Evolutionary conservation across 2,113 vertebrate genomes (phyloP).

Genomic region (Colinus virginianus): DNA sequence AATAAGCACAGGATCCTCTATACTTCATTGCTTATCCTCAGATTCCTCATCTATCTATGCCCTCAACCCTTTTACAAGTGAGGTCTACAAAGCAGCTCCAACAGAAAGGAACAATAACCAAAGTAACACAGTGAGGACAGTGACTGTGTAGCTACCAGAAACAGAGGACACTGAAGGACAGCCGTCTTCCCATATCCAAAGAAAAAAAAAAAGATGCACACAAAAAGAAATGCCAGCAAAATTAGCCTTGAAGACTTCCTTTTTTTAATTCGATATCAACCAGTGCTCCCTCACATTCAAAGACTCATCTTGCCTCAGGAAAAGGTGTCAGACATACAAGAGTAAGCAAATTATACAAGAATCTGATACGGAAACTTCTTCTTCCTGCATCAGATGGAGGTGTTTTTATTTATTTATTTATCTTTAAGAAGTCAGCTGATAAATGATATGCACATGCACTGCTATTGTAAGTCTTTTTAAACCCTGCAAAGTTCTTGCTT

Average conservation of each 20-base stretch:
- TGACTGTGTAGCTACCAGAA: background rate
- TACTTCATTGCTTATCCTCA: background rate
- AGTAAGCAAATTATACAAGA: background rate
- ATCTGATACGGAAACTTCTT: background rate
- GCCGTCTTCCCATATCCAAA: background rate
- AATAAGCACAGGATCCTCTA: background rate
- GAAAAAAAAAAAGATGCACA: background rate
- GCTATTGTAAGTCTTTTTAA: background rate
- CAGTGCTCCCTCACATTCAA: background rate
- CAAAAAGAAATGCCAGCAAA: slow-evolving; percentile 11
- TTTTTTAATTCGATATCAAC: slow-evolving; percentile 13
- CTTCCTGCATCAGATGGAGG: background rate
- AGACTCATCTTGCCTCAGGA: background rate
- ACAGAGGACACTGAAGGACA: background rate
- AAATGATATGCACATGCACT: background rate
- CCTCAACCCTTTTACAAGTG: background rate
- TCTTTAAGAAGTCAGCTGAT: background rate
- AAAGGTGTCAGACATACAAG: background rate
- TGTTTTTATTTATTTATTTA: background rate
- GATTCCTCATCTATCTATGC: accelerated
- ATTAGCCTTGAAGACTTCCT: background rate
- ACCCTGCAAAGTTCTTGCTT: background rate
- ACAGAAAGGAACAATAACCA: background rate
- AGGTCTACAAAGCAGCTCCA: background rate
- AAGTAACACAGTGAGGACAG: background rate